Percentiles rank a stretch among this genome's conserved stretches.
These are phyloP conservation scores for Aeoliscus strigatus DNA, from an alignment of 2,797 vertebrate genomes.

Conservation along the genomic window DNA sequence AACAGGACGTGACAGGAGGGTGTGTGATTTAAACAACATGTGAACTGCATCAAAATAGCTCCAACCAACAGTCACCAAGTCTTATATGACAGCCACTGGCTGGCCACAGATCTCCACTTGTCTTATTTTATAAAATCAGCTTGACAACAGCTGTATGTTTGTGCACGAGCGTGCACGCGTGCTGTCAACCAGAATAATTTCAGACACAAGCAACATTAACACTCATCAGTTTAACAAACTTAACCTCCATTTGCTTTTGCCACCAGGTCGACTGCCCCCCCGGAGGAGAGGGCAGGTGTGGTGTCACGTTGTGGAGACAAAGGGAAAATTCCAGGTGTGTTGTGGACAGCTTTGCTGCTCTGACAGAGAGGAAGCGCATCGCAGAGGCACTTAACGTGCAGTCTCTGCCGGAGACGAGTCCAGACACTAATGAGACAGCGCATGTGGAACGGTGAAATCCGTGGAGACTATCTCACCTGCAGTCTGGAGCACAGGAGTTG, in stretches of 20 bases:
- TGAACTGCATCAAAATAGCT: conserved; percentile 61
- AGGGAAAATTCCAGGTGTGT: conserved; percentile 33
- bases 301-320: conserved; percentile 34
- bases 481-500: too few species aligned
- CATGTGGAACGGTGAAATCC: background rate
- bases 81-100: conserved; percentile 53
- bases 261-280: conserved; percentile 21
- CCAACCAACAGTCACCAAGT: conserved; percentile 48
- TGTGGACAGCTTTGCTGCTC: too few species aligned
- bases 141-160: conserved; percentile 45
- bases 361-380: too few species aligned
- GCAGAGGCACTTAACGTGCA: conserved; percentile 24
- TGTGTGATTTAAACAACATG: conserved; percentile 62
- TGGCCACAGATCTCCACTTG: conserved; percentile 42
- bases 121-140: conserved; percentile 47
- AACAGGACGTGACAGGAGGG: conserved; percentile 47
- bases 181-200: conserved; percentile 32
- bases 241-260: conserved; percentile 20
- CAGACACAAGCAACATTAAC: too few species aligned
- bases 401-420: conserved; percentile 20
- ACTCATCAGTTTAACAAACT: conserved; percentile 4
- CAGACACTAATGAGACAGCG: conserved; percentile 10
- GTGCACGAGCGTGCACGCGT: background rate
- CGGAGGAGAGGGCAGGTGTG: conserved; percentile 15
- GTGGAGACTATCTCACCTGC: too few species aligned